Percentiles rank a stretch among this genome's conserved stretches.
phyloP scores from a whole-genome alignment of 2,113 vertebrate genomes.

The Ornithorhynchus anatinus region DNA sequence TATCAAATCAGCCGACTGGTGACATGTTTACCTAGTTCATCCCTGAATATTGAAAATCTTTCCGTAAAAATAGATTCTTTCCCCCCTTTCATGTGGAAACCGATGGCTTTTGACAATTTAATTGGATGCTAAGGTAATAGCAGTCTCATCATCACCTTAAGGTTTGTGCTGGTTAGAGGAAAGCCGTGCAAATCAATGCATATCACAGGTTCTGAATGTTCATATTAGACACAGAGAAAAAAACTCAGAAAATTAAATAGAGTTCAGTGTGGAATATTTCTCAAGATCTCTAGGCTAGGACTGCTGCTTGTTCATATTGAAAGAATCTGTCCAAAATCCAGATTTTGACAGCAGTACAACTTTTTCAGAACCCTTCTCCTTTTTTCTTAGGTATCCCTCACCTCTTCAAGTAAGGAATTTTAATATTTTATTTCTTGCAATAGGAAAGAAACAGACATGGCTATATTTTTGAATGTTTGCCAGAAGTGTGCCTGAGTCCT shows the following conservation, averaged over 20 bases:
- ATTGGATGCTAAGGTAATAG: neutral
- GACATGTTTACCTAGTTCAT: no score
- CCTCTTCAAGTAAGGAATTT: no score
- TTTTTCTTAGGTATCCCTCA: no score
- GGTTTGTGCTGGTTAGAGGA: neutral
- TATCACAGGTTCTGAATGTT: neutral
- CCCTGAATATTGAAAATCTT: no score
- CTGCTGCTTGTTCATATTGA: neutral
- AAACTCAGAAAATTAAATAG: neutral
- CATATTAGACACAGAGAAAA: neutral
- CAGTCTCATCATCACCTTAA: no score
- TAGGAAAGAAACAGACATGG: no score
- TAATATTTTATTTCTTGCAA: no score
- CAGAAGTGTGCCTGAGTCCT: fast-evolving
- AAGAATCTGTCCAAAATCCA: no score
- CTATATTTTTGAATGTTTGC: fast-evolving
- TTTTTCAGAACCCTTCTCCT: fast-evolving
- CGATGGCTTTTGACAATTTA: neutral
- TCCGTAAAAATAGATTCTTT: no score
- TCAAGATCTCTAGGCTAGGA: neutral
- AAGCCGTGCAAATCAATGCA: neutral
- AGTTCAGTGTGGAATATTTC: neutral
- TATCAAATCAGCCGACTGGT: no score
- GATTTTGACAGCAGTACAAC: neutral
- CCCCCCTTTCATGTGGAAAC: neutral